Conservation (phyloP, 2,797 vertebrate genomes). For the Sebastes goodei region DNA sequence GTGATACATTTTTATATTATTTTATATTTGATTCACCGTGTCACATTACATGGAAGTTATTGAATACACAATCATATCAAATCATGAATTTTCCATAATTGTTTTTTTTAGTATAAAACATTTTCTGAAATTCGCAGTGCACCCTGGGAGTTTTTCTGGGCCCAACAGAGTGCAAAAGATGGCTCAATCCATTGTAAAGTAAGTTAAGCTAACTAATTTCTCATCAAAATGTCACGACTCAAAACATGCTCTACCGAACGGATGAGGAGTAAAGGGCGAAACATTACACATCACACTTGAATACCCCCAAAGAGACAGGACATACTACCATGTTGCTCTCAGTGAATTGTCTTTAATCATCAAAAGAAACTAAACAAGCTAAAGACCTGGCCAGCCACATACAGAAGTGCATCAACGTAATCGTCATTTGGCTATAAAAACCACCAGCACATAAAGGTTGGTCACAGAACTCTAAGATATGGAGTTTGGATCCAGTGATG, state of each 20-base stretch:
- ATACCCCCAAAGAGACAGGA: not conserved
- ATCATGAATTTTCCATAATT: not conserved
- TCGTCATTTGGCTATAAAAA: constrained; percentile 47
- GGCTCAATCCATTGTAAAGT: not conserved
- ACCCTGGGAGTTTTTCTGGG: not conserved
- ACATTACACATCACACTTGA: not conserved
- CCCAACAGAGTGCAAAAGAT: not conserved
- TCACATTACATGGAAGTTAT: not conserved
- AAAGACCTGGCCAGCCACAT: constrained; percentile 39
- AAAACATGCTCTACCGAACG: not conserved
- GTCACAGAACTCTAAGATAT: constrained; percentile 20
- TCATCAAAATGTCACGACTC: not conserved
- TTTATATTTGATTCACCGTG: not conserved
- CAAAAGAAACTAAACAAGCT: constrained; percentile 57
- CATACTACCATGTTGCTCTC: not conserved
- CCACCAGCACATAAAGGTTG: constrained; percentile 29
- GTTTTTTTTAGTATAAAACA: not conserved
- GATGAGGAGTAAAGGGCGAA: not conserved
- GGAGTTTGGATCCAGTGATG: constrained; percentile 63
- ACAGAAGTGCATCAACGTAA: constrained; percentile 33
- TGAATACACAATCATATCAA: too few relatives aligned
- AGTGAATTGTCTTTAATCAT: constrained; percentile 66
- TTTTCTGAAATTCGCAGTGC: not conserved
- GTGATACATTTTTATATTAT: not conserved
- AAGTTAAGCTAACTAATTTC: not conserved